Evolutionary conservation across 2,113 vertebrate species (phyloP), one percentile per base, ranked within the genome.

Genomic region (Aepyceros melampus): DNA sequence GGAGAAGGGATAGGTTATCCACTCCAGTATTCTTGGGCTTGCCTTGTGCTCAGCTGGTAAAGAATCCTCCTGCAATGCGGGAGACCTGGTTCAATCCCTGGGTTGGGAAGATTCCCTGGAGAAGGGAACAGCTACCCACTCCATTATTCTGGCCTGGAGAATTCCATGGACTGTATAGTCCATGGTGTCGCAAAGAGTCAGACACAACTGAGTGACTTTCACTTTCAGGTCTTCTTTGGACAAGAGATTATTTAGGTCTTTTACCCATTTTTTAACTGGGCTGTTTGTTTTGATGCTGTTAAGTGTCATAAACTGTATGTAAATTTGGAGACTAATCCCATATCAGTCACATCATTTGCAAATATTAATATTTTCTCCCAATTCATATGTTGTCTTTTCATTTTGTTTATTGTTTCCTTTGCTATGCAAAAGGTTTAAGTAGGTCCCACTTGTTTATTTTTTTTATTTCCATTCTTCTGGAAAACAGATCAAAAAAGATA

Each of bases 101-200:
- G n/a, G 10, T 74, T 74, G n/a, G n/a, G 67, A 40, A 74, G 67
- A 74, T 13, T 11, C n/a, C 19, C n/a, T 74, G 19, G 67, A 74
- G 67, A 74, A 40, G n/a, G 5, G 67, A 40, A 40, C 17, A 36
- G 19, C 67, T 23, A 74, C 19, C n/a, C n/a, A 40, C 5, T 40
- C 19, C n/a, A 40, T 12, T 40, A 40, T 74, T 74, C 67, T 74
- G 67, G n/a, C 67, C n/a, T 74, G 67, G 67, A 74, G 67, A 40
- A 74, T 40, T 40, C 2, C n/a, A 40, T 71, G n/a, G 67, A 40
- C 5, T 71, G 5, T 40, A 12, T 23, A 74, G 2, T 74, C 67
- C 67, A 74, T 40, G 17, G n/a, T 2, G 21, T 74, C 2, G 0
- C 5, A 40, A 36, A 71, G 64, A 71, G 19, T 3, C 0, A 4